Evolutionary conservation across 2,888 invertebrate species (phyloP), one percentile per base, ranked within the genome.

Genomic region (Melanophora roralis): DNA sequence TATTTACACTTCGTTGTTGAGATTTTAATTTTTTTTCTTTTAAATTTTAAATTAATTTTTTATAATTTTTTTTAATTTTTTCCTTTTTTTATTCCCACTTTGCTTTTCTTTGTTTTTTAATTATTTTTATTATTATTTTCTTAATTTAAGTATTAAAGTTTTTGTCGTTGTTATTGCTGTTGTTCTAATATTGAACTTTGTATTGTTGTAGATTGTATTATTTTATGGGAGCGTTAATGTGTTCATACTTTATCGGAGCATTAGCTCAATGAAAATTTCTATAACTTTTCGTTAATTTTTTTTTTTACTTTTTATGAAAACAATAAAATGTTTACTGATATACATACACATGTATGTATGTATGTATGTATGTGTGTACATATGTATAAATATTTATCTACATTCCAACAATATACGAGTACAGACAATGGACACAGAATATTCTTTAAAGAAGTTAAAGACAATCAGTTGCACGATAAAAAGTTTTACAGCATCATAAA

Each of bases 221-320:
- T 49, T 65, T 59, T 59, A 43, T 51, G 47, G 64, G 19, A 71
- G 51, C 36, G 60, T 11, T 64, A 32, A 60, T 49, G 47, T 67
- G 55, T 8, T 27, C 1, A 38, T 45, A 34, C 62, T 51, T 72
- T 72, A 72, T 67, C 75, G 75, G 71, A 71, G 67, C 79, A 7
- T 55, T 72, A 68, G 60, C 51, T 43, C 69, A 51, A 57, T 53
- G 14, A 4, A 36, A 51, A 34, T 53, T 59, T 34, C 2, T 43
- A 51, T 19, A 53, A 53, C 19, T 55, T 34, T 57, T 45, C 8
- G 11, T 76, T 47, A 34, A 32, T 38, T 69, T 62, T 38, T 40
- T 51, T 11, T 51, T 55, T 40, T 27, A 5, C 6, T 27, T 27
- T 27, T 27, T 27, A 5, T 27, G 3, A 3, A 5, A 16, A 49